Evolutionary conservation across 1,140 invertebrate species (phyloP).

Genomic region (Meteorus sp.): DNA sequence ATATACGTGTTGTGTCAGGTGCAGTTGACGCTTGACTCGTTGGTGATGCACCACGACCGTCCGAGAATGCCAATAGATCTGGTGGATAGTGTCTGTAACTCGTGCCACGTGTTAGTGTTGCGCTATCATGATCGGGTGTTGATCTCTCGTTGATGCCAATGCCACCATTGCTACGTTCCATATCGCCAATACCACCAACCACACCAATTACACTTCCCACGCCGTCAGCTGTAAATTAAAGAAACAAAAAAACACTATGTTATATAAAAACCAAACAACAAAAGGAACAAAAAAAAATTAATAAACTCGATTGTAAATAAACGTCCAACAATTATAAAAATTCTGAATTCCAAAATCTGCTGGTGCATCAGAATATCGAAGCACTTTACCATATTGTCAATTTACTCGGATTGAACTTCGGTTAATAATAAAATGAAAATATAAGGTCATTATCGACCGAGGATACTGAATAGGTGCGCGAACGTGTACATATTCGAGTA

Average conservation of each 20-base stretch:
- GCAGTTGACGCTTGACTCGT: conserved; percentile 75
- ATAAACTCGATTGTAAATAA: conserved; percentile 24
- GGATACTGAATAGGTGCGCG: too few species aligned
- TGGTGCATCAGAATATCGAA: conserved; percentile 1
- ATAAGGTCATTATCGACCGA: too few species aligned
- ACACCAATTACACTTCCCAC: conserved; percentile 30
- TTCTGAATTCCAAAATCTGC: too few species aligned
- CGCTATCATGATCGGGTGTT: conserved; percentile 44
- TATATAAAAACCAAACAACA: conserved; percentile 23
- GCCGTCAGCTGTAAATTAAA: conserved; percentile 42
- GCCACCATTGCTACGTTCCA: too few species aligned
- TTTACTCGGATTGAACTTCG: too few species aligned
- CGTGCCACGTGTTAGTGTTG: conserved; percentile 51
- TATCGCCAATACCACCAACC: conserved; percentile 29
- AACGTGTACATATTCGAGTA: too few species aligned
- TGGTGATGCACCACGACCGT: conserved; percentile 58
- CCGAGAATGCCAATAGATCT: conserved; percentile 78
- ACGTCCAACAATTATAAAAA: too few species aligned
- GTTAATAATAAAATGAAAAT: too few species aligned
- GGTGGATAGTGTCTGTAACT: conserved; percentile 71
- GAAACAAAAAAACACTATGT: conserved; percentile 28
- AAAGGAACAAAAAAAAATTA: conserved; percentile 39
- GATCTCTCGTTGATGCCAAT: conserved; percentile 24
- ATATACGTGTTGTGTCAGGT: conserved; percentile 65
- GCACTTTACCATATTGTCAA: conserved; percentile 23